A percentile compares a stretch with the other conserved stretches of the same genome.
Evolutionary conservation across 2,888 invertebrate genomes (phyloP).

Genomic region (Ligdia adustata): DNA sequence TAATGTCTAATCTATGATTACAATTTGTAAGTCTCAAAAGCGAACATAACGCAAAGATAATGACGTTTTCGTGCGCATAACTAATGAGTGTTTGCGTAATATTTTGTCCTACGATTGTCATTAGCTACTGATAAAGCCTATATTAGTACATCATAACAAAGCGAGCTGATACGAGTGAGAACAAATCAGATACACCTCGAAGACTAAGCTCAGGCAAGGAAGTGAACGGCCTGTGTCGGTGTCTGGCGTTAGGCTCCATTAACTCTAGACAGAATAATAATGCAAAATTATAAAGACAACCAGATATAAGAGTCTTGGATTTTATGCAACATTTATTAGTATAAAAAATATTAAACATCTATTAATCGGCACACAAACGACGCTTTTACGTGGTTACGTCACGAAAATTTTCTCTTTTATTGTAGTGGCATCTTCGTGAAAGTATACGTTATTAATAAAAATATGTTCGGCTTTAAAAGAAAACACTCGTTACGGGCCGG

Average conservation of each 20-base stretch:
- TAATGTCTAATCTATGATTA: constrained; percentile 19
- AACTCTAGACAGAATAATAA: constrained; percentile 13
- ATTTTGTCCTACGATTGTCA: constrained; percentile 44
- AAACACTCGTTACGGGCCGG: constrained; percentile 28
- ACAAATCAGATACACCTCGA: constrained; percentile 10
- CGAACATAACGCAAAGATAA: constrained; percentile 18
- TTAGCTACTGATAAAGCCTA: constrained; percentile 43
- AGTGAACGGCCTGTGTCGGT: constrained; percentile 12
- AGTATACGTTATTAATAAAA: constrained; percentile 39
- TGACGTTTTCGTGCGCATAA: constrained; percentile 44
- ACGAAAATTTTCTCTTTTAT: constrained; percentile 46
- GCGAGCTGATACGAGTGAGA: constrained; percentile 1
- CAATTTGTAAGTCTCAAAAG: constrained; percentile 7
- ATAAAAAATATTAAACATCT: constrained; percentile 22
- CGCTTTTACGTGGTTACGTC: constrained; percentile 42
- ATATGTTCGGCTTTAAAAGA: constrained; percentile 33
- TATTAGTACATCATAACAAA: no score
- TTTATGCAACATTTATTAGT: constrained; percentile 10
- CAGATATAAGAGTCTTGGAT: constrained; percentile 15
- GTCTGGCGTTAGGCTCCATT: constrained; percentile 14
- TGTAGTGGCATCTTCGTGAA: constrained; percentile 42
- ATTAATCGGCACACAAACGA: constrained; percentile 23
- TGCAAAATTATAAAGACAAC: constrained; percentile 14
- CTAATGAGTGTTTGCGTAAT: constrained; percentile 40
- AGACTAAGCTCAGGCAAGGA: constrained; percentile 13